phyloP scores from a whole-genome alignment of 2,797 vertebrate species.

The Semotilus atromaculatus region DNA sequence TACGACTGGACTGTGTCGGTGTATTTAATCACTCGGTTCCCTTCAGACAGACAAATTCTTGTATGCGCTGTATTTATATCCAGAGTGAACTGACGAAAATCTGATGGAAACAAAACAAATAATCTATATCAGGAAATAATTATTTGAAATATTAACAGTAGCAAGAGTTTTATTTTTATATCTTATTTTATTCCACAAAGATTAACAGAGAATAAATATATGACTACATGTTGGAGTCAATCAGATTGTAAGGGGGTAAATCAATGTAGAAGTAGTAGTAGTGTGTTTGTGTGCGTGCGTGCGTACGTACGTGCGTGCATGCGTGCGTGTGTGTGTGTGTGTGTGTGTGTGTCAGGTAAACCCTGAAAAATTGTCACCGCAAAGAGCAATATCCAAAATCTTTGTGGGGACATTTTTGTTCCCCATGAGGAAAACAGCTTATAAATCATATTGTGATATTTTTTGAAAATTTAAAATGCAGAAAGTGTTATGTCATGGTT shows the following conservation, averaged over 20 bases:
- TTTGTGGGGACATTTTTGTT: not conserved
- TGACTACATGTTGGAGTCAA: not conserved
- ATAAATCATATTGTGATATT: not conserved
- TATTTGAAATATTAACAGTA: not conserved
- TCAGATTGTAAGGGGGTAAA: not conserved
- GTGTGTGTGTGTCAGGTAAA: not conserved
- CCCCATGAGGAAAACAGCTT: not conserved
- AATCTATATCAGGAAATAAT: not conserved
- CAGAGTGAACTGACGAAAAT: not conserved
- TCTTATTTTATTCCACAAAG: not conserved
- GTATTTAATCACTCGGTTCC: not conserved
- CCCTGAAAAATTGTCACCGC: not conserved
- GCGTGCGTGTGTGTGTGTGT: no score
- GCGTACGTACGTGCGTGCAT: not conserved
- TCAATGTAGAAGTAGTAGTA: not conserved
- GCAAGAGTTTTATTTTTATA: not conserved
- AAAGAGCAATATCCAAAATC: not conserved
- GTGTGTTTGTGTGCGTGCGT: not conserved
- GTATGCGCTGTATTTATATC: not conserved
- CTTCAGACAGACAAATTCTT: not conserved
- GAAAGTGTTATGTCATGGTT: no score
- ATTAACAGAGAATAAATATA: not conserved
- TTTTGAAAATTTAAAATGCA: not conserved
- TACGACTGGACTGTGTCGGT: not conserved
- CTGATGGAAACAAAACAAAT: not conserved